These are phyloP conservation scores for Tragelaphus eurycerus DNA, from an alignment of 2,797 vertebrate species.

Conservation along the genomic window DNA sequence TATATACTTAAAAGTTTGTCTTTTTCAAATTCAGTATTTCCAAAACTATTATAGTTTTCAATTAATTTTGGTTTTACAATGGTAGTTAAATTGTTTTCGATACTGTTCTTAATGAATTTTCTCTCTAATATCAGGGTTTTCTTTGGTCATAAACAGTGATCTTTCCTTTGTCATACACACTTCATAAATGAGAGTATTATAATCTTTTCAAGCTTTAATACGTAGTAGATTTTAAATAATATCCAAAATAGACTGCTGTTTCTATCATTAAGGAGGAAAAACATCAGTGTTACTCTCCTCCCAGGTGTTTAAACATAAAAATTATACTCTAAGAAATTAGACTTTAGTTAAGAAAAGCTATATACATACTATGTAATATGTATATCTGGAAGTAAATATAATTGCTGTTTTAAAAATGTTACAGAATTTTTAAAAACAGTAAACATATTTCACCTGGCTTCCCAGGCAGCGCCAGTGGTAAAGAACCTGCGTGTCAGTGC, in stretches of 20 bases:
- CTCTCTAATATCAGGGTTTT: not conserved
- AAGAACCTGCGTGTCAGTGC: not conserved
- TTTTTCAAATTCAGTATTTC: not conserved
- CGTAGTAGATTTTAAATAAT: slow-evolving; percentile 50
- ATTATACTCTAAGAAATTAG: slow-evolving; percentile 14
- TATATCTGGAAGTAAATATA: not conserved
- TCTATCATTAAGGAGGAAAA: slow-evolving; percentile 27
- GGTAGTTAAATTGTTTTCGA: not conserved
- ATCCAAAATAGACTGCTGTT: slow-evolving; percentile 5
- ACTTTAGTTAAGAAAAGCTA: not conserved
- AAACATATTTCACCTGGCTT: not conserved
- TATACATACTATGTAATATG: not conserved
- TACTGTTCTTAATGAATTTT: not conserved
- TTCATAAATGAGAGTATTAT: slow-evolving; percentile 60
- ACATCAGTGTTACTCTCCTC: not conserved
- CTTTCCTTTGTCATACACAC: slow-evolving; percentile 53
- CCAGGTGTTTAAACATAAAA: slow-evolving; percentile 18
- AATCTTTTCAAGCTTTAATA: slow-evolving; percentile 69
- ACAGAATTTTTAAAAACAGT: not conserved
- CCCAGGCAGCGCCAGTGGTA: not conserved
- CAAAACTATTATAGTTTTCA: not conserved
- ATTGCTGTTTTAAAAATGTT: not conserved
- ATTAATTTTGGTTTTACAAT: not conserved
- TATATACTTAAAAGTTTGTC: not conserved
- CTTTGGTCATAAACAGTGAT: not conserved